Evolutionary conservation across 2,113 vertebrate species (phyloP).

Genomic region (human): GRCh38 chr20:40918001-40918500

Average conservation of each 20-base stretch:
- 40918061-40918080: no score
- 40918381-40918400: background rate
- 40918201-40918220: background rate
- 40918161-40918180: no score
- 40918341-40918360: background rate
- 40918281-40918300: background rate
- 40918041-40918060: no score
- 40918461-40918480: background rate
- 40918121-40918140: no score
- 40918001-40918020: no score
- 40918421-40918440: background rate
- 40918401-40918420: background rate
- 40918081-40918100: no score
- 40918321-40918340: background rate
- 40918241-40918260: background rate
- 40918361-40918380: background rate
- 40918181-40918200: background rate
- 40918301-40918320: background rate
- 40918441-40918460: background rate
- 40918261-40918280: background rate
- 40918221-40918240: background rate
- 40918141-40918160: no score
- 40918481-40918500: background rate
- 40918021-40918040: no score
- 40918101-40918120: no score